Percentiles rank a stretch among this genome's conserved stretches.
Conservation (phyloP, 2,888 invertebrate species). For the Drosophila colorata region DNA sequence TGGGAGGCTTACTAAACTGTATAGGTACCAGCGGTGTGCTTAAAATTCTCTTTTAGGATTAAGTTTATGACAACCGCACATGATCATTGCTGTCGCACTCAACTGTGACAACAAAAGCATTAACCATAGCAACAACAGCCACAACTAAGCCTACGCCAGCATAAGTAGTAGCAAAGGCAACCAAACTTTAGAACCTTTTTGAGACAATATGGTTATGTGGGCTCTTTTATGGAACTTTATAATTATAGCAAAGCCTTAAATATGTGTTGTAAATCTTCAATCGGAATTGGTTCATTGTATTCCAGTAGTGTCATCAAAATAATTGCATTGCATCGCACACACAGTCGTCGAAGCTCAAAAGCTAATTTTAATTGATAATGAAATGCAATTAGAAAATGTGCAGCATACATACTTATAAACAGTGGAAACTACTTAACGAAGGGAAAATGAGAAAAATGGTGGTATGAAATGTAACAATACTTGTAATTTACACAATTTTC, state of each 20-base stretch:
- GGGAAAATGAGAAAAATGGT: constrained; percentile 15
- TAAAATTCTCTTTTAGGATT: constrained; percentile 76
- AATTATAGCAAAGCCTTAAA: not conserved
- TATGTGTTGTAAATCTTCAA: not conserved
- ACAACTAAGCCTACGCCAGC: constrained; percentile 27
- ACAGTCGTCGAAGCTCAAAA: not conserved
- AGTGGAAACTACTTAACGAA: constrained; percentile 9
- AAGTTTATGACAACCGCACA: constrained; percentile 79
- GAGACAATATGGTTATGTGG: constrained; percentile 43
- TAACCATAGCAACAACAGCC: constrained; percentile 5
- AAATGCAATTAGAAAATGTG: constrained; percentile 74
- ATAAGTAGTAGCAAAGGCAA: constrained; percentile 17
- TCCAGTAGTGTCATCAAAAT: too few relatives aligned
- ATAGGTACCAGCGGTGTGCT: constrained; percentile 52
- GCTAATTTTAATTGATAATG: constrained; percentile 66
- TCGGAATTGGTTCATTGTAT: not conserved
- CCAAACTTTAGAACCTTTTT: constrained; percentile 66
- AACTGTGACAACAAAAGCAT: not conserved
- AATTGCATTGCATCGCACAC: too few relatives aligned
- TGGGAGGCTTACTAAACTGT: constrained; percentile 70
- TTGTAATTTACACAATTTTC: constrained; percentile 64
- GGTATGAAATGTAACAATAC: constrained; percentile 65
- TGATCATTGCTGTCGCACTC: constrained; percentile 59
- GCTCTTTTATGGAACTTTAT: constrained; percentile 51
- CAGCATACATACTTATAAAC: constrained; percentile 28